Evolutionary conservation across 2,888 invertebrate species (phyloP), one percentile per base, ranked within the genome.

Genomic region (Brachynemurus nebulosus): DNA sequence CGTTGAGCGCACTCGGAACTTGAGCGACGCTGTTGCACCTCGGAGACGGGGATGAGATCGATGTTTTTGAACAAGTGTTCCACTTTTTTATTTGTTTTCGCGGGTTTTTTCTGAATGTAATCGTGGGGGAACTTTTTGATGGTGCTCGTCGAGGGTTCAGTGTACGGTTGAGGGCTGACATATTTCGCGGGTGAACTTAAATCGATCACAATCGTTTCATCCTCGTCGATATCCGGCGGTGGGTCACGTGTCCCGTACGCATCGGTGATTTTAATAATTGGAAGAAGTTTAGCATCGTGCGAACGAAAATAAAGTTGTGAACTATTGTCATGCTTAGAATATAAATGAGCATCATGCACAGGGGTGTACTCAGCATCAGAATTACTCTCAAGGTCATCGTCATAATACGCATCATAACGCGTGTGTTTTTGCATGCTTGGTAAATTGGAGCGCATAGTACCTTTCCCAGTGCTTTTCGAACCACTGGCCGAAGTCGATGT

Each of bases 361-460:
- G 18, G 34, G 20, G 20, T 39, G 23, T 23, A 39, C 8, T 39
- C 39, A 34, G 20, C 12, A 34, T 42, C 42, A 34, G 42, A 42
- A 42, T 14, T 16, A 42, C 42, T 42, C 25, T 34, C 42, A 34
- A 19, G 16, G 25, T 42, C 42, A 34, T 42, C 34, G 35, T 37
- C 37, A 37, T 37, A 18, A 33, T 12, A 12, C 19, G 18, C 37
- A 37, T 18, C 37, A 17, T 36, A 36, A 36, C 16, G 17, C 14
- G 36, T 17, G 17, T 18, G 16, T 12, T 18, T 18, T 20, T 20
- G 18, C 20, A 18, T 64, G 42, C 60, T 59, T 48, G 66, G 65
- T 46, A 66, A 64, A 48, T 68, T 67, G 53, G 58, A 65, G 54
- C 62, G 57, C 40, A 66, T 65, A 56, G 67, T 61, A 56, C 25